phyloP scores from a whole-genome alignment of 2,888 invertebrate genomes.

The Xestoiulus laeticollis region DNA sequence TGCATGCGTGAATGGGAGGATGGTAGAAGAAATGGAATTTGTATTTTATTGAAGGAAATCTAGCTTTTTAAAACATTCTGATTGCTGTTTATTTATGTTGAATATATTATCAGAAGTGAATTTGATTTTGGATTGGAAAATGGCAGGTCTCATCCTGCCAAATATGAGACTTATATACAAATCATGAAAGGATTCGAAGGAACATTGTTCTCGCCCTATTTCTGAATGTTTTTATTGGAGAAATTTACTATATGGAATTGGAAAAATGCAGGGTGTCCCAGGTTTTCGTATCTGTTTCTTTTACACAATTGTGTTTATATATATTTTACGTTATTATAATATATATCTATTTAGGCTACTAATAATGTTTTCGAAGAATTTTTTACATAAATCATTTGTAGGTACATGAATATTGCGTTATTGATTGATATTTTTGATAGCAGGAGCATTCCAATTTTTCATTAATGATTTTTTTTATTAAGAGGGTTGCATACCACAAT shows the following conservation, averaged over 20 bases:
- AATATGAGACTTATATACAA: background rate
- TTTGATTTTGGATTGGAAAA: background rate
- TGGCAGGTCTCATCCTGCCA: background rate
- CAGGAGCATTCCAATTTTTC: too few relatives aligned
- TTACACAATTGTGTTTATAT: too few relatives aligned
- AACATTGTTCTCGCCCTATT: background rate
- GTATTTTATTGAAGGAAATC: slow-evolving; percentile 30
- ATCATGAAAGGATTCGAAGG: background rate
- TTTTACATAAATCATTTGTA: too few relatives aligned
- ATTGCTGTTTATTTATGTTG: slow-evolving; percentile 37
- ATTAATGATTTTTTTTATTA: too few relatives aligned
- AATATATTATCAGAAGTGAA: slow-evolving; percentile 31
- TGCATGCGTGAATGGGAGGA: background rate
- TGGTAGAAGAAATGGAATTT: background rate
- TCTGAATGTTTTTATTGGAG: background rate
- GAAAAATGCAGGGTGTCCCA: background rate
- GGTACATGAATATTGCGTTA: too few relatives aligned
- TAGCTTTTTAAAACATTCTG: background rate
- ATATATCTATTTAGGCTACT: too few relatives aligned
- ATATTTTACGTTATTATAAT: too few relatives aligned
- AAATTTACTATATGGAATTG: background rate
- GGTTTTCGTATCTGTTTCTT: background rate
- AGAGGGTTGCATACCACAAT: too few relatives aligned
- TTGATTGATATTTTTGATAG: too few relatives aligned
- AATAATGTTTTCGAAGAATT: too few relatives aligned